phyloP scores from a whole-genome alignment of 1,140 invertebrate genomes.

The Ephestia elutella region DNA sequence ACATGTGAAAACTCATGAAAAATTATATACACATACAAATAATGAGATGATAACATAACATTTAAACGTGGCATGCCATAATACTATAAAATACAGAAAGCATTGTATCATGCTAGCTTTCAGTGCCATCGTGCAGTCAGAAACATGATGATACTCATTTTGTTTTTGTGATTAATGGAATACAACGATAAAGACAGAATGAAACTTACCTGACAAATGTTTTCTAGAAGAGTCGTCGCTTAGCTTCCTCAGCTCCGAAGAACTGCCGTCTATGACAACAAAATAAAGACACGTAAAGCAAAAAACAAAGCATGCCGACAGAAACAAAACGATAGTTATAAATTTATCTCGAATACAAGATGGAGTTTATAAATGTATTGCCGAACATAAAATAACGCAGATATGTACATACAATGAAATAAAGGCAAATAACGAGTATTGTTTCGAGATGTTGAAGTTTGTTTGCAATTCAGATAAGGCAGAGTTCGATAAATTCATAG shows the following conservation, averaged over 20 bases:
- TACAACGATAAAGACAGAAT: neutral
- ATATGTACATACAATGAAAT: slow-evolving; percentile 5
- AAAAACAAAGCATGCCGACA: slow-evolving; percentile 59
- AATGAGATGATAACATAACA: slow-evolving; percentile 15
- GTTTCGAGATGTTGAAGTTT: slow-evolving; percentile 11
- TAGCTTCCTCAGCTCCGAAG: slow-evolving; percentile 60
- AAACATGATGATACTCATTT: slow-evolving; percentile 10
- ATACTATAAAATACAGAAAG: slow-evolving; percentile 20
- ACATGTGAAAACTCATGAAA: slow-evolving; percentile 16
- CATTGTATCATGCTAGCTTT: slow-evolving; percentile 24
- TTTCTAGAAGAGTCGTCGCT: slow-evolving; percentile 73
- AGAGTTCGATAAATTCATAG: slow-evolving; percentile 32
- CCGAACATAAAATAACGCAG: neutral
- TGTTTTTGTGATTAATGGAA: neutral
- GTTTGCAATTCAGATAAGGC: slow-evolving; percentile 29
- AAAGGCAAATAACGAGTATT: neutral
- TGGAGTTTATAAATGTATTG: neutral
- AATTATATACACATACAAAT: slow-evolving; percentile 36
- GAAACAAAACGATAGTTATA: slow-evolving; percentile 23
- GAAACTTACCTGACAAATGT: slow-evolving; percentile 69
- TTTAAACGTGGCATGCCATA: slow-evolving; percentile 20
- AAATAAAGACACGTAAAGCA: slow-evolving; percentile 69
- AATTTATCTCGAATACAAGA: slow-evolving; percentile 17
- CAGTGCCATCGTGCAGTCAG: slow-evolving; percentile 20
- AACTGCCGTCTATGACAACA: slow-evolving; percentile 71